phyloP scores from a whole-genome alignment of 2,797 vertebrate species.

The Borostomias antarcticus region DNA sequence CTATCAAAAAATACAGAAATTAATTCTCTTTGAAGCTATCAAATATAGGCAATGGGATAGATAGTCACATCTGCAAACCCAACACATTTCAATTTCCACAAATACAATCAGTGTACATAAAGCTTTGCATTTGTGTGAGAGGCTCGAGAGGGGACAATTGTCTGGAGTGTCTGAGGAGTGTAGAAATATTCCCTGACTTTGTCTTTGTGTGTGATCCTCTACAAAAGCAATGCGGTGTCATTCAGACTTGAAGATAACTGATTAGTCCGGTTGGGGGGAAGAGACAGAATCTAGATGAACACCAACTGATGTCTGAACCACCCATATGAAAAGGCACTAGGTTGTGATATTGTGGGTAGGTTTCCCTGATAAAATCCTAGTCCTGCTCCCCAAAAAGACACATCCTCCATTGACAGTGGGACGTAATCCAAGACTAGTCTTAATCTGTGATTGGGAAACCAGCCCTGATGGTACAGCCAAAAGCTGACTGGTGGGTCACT shows the following conservation, averaged over 20 bases:
- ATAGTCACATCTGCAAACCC: constrained; percentile 25
- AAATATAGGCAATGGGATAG: constrained; percentile 26
- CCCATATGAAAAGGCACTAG: constrained; percentile 67
- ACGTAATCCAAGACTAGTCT: not conserved
- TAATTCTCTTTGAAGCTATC: constrained; percentile 19
- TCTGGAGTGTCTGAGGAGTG: constrained; percentile 34
- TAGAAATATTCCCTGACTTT: constrained; percentile 61
- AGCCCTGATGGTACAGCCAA: not conserved
- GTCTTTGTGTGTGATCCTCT: constrained; percentile 57
- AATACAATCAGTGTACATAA: constrained; percentile 77
- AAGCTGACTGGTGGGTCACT: not conserved
- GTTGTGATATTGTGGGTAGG: constrained; percentile 30
- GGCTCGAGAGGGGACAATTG: constrained; percentile 7
- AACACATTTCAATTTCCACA: constrained; percentile 42
- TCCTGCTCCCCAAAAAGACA: not conserved
- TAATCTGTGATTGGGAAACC: not conserved
- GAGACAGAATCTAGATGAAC: constrained; percentile 22
- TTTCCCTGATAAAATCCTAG: not conserved
- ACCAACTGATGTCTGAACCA: constrained; percentile 39
- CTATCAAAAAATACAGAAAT: constrained; percentile 31
- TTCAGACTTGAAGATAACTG: constrained; percentile 20
- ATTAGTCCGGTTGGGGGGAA: not conserved
- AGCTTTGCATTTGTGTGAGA: constrained; percentile 69
- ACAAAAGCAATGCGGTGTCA: constrained; percentile 22
- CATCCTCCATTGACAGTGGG: too few relatives aligned